Base-by-base conservation (phyloP, 2,888 invertebrate genomes). In the Ashinkailepas kermadecensis region DNA sequence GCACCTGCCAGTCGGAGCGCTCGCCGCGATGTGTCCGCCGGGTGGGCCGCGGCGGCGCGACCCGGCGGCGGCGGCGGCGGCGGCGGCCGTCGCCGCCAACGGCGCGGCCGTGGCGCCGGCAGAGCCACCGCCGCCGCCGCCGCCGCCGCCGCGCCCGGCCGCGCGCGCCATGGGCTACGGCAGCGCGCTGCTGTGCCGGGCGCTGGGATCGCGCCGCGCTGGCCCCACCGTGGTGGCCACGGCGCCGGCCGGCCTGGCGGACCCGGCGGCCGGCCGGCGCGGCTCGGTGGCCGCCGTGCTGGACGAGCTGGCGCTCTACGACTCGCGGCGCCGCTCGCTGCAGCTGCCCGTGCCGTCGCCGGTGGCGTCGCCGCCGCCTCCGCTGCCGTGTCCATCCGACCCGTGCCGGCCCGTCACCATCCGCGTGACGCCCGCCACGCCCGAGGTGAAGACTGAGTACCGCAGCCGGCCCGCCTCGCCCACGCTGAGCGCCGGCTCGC, bases 221-320 rank as follows among this genome's bases (percentile, higher is more conserved):
- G 78, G 57, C 10, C 78, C 78, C n/a, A 70, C 70, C 6, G 23
- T 78, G 58, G 78, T 78, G 78, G 78, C 78, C 78, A 78, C 57
- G 57, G 78, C 58, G 58, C 78, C 78, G 58, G 58, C 78, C n/a
- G 58, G 58, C 9, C 21, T 78, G n/a, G 57, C 78, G 13, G 58
- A 70, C 18, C 6, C 78, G n/a, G 57, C 21, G n/a, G n/a, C n/a
- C 78, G 58, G 58, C 57, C 78, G 78, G 57, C 78, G 78, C 78
- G 78, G 56, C 57, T 78, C 78, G 8, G 78, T 78, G 23, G 57
- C 23, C 78, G 78, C 58, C 78, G 78, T 23, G 23, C 57, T 78
- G n/a, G 78, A 78, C 78, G 78, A 78, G 78, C 57, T 78, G 23
- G 78, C 78, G 13, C 78, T 78, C 57, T 78, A 78, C 78, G 78